Evolutionary conservation across 2,888 invertebrate genomes (phyloP).

Genomic region (Scrobipalpa costella): DNA sequence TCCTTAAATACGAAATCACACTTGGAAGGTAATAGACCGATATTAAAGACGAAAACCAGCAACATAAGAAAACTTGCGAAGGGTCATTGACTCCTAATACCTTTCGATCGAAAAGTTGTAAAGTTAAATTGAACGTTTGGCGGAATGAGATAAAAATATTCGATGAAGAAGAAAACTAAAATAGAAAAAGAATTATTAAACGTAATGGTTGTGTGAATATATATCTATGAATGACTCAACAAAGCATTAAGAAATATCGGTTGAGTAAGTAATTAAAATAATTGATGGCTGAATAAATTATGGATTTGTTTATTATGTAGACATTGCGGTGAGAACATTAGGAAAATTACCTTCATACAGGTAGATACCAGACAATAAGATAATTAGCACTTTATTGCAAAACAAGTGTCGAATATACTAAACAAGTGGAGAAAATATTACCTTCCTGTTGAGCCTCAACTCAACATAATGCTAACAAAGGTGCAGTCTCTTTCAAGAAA

Average conservation of each 20-base stretch:
- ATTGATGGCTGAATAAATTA: constrained; percentile 1
- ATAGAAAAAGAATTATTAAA: neutral
- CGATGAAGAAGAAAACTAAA: constrained; percentile 2
- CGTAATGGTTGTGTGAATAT: neutral
- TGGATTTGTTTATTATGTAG: neutral
- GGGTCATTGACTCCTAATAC: constrained; percentile 8
- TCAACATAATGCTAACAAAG: too few relatives aligned
- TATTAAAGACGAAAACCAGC: neutral
- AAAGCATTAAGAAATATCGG: neutral
- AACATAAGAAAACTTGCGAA: constrained; percentile 2
- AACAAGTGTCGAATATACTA: neutral
- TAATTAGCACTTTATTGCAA: neutral
- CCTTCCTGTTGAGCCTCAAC: too few relatives aligned
- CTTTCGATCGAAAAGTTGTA: constrained; percentile 2
- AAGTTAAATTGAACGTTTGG: constrained; percentile 10
- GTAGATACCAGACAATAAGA: neutral
- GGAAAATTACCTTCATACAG: neutral
- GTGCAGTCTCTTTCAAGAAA: too few relatives aligned
- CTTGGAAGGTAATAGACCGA: neutral
- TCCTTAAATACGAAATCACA: too few relatives aligned
- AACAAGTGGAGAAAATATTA: too few relatives aligned
- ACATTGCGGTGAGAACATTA: constrained; percentile 2
- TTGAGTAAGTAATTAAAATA: constrained; percentile 4
- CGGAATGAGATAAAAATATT: constrained; percentile 6
- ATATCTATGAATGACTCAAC: neutral